Evolutionary conservation across 2,888 invertebrate species (phyloP), one percentile per base, ranked within the genome.

Genomic region (Polydrusus cervinus): DNA sequence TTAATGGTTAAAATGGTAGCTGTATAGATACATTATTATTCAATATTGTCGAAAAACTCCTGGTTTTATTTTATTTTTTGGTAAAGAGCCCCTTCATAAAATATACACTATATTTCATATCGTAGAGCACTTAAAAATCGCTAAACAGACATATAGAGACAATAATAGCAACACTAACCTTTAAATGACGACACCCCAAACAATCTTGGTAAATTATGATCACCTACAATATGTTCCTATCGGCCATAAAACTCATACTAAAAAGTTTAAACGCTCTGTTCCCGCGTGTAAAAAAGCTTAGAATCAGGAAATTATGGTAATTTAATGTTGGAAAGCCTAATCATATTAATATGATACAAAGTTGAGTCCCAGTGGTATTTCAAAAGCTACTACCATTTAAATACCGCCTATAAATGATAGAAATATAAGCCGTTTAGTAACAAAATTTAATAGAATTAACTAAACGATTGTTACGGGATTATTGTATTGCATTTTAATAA

Each of bases 251-350:
- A 73, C 62, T 68, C 53, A 18, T 53, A 68, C 74, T 55, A 62
- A 69, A 69, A 74, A 74, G 74, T 74, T 74, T 55, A 74, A 64
- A 64, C 68, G 74, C 69, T 34, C 45, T 51, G 68, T 69, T 74
- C 40, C 43, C 49, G n/a, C 61, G 53, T 51, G 40, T 51, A 38
- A 61, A 18, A 55, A 64, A 34, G 64, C 55, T 62, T 74, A 74
- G 62, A 74, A 69, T 53, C 74, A 64, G 74, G 69, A 74, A 74
- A 74, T 74, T 74, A 74, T 74, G 74, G 74, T 74, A 74, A 74
- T 74, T 74, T 74, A 61, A 64, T 64, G 45, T 62, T 40, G 53
- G 68, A 55, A 68, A 74, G 74, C 62, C 74, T 74, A 74, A 74
- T 69, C 68, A 69, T 57, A 74, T 74, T 74, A 68, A 74, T 74